These are phyloP conservation scores for Leptopilina syphax DNA, from an alignment of 2,888 invertebrate genomes.

Conservation along the genomic window DNA sequence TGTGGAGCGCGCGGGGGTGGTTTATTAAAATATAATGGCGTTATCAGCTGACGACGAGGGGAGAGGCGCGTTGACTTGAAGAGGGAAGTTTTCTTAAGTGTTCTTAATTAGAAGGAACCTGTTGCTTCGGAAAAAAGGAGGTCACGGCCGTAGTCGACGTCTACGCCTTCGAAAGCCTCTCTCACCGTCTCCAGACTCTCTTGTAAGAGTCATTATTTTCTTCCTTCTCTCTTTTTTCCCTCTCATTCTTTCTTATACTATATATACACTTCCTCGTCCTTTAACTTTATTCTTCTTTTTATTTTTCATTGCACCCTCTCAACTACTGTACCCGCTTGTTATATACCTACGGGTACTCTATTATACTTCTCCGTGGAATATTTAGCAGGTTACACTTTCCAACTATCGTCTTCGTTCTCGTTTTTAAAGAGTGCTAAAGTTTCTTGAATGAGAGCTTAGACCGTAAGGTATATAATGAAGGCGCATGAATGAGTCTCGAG, in stretches of 20 bases:
- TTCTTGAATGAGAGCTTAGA: slow-evolving; percentile 55
- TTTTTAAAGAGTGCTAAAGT: slow-evolving; percentile 60
- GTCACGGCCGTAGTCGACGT: slow-evolving; percentile 75
- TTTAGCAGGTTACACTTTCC: slow-evolving; percentile 69
- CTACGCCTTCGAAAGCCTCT: slow-evolving; percentile 57
- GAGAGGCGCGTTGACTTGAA: slow-evolving; percentile 75
- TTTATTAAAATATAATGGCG: slow-evolving; percentile 77
- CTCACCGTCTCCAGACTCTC: slow-evolving; percentile 67
- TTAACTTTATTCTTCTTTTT: slow-evolving; percentile 39
- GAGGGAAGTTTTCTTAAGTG: slow-evolving; percentile 77
- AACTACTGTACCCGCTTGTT: slow-evolving; percentile 50
- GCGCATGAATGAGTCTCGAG: slow-evolving; percentile 42
- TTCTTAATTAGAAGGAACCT: slow-evolving; percentile 77
- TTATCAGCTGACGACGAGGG: slow-evolving; percentile 70
- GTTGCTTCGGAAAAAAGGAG: slow-evolving; percentile 77
- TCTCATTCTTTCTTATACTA: not conserved
- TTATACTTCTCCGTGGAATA: slow-evolving; percentile 67
- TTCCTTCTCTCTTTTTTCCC: slow-evolving; percentile 65
- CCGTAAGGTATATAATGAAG: slow-evolving; percentile 48
- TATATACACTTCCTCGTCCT: slow-evolving; percentile 47
- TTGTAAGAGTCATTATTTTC: slow-evolving; percentile 76
- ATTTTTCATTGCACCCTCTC: slow-evolving; percentile 45
- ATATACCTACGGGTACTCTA: slow-evolving; percentile 49
- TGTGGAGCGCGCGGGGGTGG: slow-evolving; percentile 54
- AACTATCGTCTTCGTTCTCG: slow-evolving; percentile 49